Evolutionary conservation across 2,888 invertebrate species (phyloP).

Genomic region (Acrobasis consociella): DNA sequence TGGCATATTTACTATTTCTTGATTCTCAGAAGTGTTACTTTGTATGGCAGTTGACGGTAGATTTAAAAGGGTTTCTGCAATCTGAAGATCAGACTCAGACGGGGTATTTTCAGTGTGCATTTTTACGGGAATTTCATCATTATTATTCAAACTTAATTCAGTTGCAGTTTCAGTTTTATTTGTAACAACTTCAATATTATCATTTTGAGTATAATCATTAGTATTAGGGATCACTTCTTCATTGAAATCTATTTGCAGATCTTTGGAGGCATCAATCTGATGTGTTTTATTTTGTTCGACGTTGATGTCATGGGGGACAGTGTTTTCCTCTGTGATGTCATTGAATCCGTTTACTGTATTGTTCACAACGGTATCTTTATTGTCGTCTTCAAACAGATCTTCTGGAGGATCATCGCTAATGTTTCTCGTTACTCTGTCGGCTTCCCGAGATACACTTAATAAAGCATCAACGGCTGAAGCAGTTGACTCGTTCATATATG

Average conservation of each 20-base stretch:
- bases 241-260: constrained; percentile 30
- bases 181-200: constrained; percentile 26
- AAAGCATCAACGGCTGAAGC: constrained; percentile 76
- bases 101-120: constrained; percentile 49
- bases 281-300: constrained; percentile 30
- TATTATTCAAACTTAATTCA: background rate
- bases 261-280: constrained; percentile 22
- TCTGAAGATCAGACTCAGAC: constrained; percentile 76
- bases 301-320: constrained; percentile 31
- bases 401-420: constrained; percentile 73
- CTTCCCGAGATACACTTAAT: constrained; percentile 70
- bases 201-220: constrained; percentile 28
- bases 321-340: constrained; percentile 36
- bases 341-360: constrained; percentile 48
- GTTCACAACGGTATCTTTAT: constrained; percentile 49
- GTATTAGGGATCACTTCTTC: constrained; percentile 19
- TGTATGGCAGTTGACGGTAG: constrained; percentile 69
- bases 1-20: constrained; percentile 34
- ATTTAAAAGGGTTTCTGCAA: constrained; percentile 76
- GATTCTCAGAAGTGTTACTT: constrained; percentile 49
- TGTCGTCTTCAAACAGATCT: constrained; percentile 75
- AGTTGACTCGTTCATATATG: constrained; percentile 68
- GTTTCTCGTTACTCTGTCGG: constrained; percentile 68
- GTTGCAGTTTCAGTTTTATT: constrained; percentile 30
- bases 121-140: constrained; percentile 11